Percentiles rank a stretch among this genome's conserved stretches.
Evolutionary conservation across 2,113 vertebrate genomes (phyloP).

Genomic region (Hyperoodon ampullatus): DNA sequence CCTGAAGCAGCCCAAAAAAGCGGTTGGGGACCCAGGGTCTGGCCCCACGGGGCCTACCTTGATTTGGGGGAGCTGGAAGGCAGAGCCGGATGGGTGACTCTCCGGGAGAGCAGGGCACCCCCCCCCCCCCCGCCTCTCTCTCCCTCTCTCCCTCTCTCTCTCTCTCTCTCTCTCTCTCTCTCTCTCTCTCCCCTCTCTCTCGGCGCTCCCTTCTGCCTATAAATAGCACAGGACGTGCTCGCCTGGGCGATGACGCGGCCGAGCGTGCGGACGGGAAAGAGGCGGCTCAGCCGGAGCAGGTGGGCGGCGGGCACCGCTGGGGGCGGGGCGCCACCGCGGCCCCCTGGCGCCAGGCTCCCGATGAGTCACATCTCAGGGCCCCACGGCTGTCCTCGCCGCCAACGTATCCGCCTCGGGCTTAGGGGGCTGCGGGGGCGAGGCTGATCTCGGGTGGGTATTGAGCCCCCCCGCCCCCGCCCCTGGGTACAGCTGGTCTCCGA

Average conservation of each 20-base stretch:
- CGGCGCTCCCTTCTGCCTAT: slow-evolving; percentile 35
- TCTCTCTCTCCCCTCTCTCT: not conserved
- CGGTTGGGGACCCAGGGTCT: not conserved
- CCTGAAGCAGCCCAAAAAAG: not conserved
- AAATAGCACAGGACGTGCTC: slow-evolving; percentile 65
- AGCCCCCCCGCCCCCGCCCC: too few species aligned
- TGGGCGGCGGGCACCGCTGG: slow-evolving; percentile 47
- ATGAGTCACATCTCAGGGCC: slow-evolving; percentile 71
- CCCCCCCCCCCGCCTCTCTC: not conserved
- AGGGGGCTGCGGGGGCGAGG: not conserved
- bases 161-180: not conserved
- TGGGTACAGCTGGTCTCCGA: rapidly evolving
- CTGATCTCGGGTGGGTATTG: not conserved
- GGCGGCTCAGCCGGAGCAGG: not conserved
- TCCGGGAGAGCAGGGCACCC: too few species aligned
- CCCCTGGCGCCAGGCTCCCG: not conserved
- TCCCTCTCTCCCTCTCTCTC: not conserved
- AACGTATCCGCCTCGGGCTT: not conserved
- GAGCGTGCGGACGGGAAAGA: not conserved
- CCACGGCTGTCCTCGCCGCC: not conserved
- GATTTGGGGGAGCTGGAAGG: not conserved
- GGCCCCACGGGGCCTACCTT: not conserved
- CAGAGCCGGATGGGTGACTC: not conserved
- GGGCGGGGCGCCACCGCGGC: slow-evolving; percentile 6
- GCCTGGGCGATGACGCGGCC: slow-evolving; percentile 1